Base-by-base conservation (phyloP, 2,113 vertebrate species). In the Plestiodon gilberti region DNA sequence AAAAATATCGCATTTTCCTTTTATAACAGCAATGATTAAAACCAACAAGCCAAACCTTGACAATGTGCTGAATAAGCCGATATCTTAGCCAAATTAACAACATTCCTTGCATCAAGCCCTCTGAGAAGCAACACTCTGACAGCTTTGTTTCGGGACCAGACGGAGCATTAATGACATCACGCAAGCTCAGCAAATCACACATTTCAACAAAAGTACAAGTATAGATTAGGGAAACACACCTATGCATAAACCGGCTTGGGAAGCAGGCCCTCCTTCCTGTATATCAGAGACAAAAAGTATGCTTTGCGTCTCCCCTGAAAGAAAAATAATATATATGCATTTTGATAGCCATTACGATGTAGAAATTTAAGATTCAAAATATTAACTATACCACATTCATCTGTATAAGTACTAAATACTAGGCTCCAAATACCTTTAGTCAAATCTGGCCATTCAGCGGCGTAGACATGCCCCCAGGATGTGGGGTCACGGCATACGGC, bases 201-300 rank as follows among this genome's bases (percentile, higher is more conserved):
- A 61, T 14, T 61, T 61, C 4, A 18, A n/a, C 6, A 15, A 2
- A 69, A 69, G 18, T 6, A 18, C n/a, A 33, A 35, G 28, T 70
- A 70, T 14, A 85, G 1, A 70, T 89, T 69, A 93, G 25, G 14
- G 9, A 85, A 85, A 11, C 67, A 90, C 95, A 99, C 98, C 98
- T 98, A 98, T 99, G 94, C 98, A 99, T 88, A 99, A 95, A 90
- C 99, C 98, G 95, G 99, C 98, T 97, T 97, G 97, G 91, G 98
- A 97, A 81, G 99, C 99, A 88, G 99, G 98, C 87, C 98, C 98
- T 80, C 97, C 98, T 91, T 99, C 98, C 98, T 96, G 94, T 97
- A 48, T 48, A 48, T 48, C 4, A 8, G 43, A 48, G 43, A 48
- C 43, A 48, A 8, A 48, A 48, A 48, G 4, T 4, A 48, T 48